Base-by-base conservation (phyloP, 1,140 invertebrate genomes). In the Caenorhabditis elegans region DNA sequence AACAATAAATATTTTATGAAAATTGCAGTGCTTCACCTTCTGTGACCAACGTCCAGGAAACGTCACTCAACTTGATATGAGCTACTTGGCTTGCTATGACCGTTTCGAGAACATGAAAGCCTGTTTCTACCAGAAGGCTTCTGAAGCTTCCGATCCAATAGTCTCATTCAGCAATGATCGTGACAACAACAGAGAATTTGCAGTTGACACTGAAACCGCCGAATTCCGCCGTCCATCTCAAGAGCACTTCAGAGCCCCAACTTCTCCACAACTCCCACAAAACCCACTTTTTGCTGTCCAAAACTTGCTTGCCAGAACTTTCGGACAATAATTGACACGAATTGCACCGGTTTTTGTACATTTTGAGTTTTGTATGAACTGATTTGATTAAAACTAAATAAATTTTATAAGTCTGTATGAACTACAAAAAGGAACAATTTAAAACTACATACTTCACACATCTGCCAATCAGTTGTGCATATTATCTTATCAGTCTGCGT, bases 41-140 rank as follows among this genome's bases (percentile, higher is more conserved):
- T 87, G 86, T 49, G 86, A 87, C 65, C 86, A 87, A 70, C 46
- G 83, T 34, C 86, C 86, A 17, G 86, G 86, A 48, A 87, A 87
- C 78, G 79, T 87, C 53, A 87, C 86, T 22, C 86, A 87, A 78
- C 85, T 87, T 15, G 86, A 87, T 55, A 75, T 87, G 53, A 76
- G 55, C 79, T 87, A 87, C 53, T 43, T 86, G 28, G 34, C 85
- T 22, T 87, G 86, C 78, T 87, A 85, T 43, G 86, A 87, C 34
- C 76, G 85, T n/a, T 87, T 87, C 80, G 86, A 87, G 60, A 80
- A 86, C 53, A 87, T 87, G 86, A 87, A 87, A 77, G 79, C 79
- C 19, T 87, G 86, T 55, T 87, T 87, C 85, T 87, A 87, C 82
- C 86, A 86, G 11, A 78, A 77, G 19, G 78, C 78, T 43, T 13